These are phyloP conservation scores for Macquaria australasica DNA, from an alignment of 2,113 vertebrate species.

Conservation along the genomic window DNA sequence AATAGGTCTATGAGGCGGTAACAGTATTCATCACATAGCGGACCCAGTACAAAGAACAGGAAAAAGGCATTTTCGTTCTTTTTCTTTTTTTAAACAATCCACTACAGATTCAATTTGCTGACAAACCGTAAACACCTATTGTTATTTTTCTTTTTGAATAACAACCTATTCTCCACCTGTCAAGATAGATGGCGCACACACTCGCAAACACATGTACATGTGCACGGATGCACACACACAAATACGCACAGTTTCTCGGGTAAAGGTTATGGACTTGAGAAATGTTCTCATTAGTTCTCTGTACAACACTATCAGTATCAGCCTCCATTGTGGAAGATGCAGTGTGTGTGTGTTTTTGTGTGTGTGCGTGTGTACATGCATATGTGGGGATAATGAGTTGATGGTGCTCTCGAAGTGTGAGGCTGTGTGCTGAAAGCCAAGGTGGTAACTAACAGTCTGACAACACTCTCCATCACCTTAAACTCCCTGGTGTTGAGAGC, in stretches of 20 bases:
- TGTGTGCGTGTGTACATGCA: constrained; percentile 26
- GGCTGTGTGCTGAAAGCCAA: constrained; percentile 55
- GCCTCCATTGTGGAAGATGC: constrained; percentile 28
- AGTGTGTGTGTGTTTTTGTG: constrained; percentile 11
- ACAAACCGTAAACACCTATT: constrained; percentile 52
- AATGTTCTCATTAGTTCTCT: constrained; percentile 76
- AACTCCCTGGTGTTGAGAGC: constrained; percentile 54
- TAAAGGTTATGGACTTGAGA: constrained; percentile 74
- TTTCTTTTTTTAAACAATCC: constrained; percentile 12
- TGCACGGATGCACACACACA: neutral
- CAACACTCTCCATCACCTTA: constrained; percentile 69
- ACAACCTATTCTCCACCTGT: constrained; percentile 65
- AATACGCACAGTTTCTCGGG: constrained; percentile 33
- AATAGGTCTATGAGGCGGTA: neutral
- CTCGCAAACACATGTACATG: neutral
- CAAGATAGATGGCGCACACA: constrained; percentile 36
- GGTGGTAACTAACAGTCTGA: constrained; percentile 67
- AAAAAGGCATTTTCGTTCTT: neutral
- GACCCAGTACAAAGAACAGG: neutral
- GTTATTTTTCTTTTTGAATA: constrained; percentile 66
- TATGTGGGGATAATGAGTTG: constrained; percentile 66
- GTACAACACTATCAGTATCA: constrained; percentile 59
- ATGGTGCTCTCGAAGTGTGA: constrained; percentile 39
- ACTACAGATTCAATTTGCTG: constrained; percentile 60
- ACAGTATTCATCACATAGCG: neutral